These are phyloP conservation scores for Chironomus striatipennis DNA, from an alignment of 1,140 invertebrate genomes.

Conservation along the genomic window DNA sequence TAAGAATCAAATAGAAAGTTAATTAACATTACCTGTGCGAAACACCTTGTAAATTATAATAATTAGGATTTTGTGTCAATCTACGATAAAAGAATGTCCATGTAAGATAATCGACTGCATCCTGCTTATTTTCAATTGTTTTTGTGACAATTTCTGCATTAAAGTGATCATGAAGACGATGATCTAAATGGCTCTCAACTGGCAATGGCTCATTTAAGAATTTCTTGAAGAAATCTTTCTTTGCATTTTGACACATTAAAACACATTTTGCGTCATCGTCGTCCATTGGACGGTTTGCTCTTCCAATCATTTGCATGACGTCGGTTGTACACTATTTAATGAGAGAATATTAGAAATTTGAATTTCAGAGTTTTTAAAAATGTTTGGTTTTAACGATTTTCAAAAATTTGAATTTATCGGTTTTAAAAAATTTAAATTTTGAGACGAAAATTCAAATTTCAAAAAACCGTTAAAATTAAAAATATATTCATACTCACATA, in stretches of 20 bases:
- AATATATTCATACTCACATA: conserved; percentile 62
- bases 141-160: conserved; percentile 99
- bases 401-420: too few relatives aligned
- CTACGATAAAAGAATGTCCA: conserved; percentile 99
- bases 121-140: conserved; percentile 99
- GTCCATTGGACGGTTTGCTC: conserved; percentile 78
- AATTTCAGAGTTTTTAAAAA: background rate
- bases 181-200: conserved; percentile 96
- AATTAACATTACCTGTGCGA: conserved; percentile 60
- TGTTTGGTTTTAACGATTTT: too few relatives aligned
- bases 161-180: conserved; percentile 96
- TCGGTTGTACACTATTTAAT: conserved; percentile 52
- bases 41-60: conserved; percentile 95
- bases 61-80: conserved; percentile 98
- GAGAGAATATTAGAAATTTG: background rate
- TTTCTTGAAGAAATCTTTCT: conserved; percentile 99
- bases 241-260: conserved; percentile 92
- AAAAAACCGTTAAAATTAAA: too few relatives aligned
- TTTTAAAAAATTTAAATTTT: too few relatives aligned
- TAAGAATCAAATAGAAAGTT: conserved; percentile 3
- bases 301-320: conserved; percentile 94
- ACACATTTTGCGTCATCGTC: conserved; percentile 96
- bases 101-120: conserved; percentile 98
- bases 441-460: too few relatives aligned
- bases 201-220: conserved; percentile 96